Base-by-base conservation (phyloP, 92 coral and sea anemone genomes). In the Muricea muricata region DNA sequence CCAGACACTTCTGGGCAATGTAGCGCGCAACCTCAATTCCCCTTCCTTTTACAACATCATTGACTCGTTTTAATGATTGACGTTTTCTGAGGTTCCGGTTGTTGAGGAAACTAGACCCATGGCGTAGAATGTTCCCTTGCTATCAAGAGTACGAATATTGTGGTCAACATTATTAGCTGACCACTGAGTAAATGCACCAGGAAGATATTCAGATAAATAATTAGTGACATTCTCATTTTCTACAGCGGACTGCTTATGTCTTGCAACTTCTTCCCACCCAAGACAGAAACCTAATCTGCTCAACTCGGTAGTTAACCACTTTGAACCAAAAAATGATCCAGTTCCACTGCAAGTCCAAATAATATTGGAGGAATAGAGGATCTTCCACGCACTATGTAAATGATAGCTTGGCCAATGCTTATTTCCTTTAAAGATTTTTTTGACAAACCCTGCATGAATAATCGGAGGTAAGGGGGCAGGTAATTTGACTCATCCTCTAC, bases 21-120 rank as follows among this genome's bases (percentile, higher is more conserved):
- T 89, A 17, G 85, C 91, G 37, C 11, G 45, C 11, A 11, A 39
- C 45, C 11, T 39, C 45, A 39, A 39, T 39, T 39, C 45, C 45
- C 45, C 11, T 39, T 11, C 45, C 45, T 39, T 39, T 39, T 39
- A 39, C 45, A 39, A 39, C 11, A 5, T 39, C 45, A 89, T 89
- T 11, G 6, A 39, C 45, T 39, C 45, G 45, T 11, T 39, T 39
- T 39, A 39, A 39, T 39, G 45, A 11, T 39, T 39, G 45, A 4
- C 45, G 45, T 39, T 39, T 39, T 39, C 45, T 39, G 45, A n/a
- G n/a, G n/a, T n/a, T n/a, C 45, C 11, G 1, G 93, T 91, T 15
- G 85, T 87, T 1, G 91, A 41, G 12, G 91, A 89, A 1, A 91
- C 78, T 37, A 91, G 80, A 1, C 94, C 91, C 91, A 88, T 91